phyloP scores from a whole-genome alignment of 2,888 invertebrate species.

The Hypselothyrea guttata region DNA sequence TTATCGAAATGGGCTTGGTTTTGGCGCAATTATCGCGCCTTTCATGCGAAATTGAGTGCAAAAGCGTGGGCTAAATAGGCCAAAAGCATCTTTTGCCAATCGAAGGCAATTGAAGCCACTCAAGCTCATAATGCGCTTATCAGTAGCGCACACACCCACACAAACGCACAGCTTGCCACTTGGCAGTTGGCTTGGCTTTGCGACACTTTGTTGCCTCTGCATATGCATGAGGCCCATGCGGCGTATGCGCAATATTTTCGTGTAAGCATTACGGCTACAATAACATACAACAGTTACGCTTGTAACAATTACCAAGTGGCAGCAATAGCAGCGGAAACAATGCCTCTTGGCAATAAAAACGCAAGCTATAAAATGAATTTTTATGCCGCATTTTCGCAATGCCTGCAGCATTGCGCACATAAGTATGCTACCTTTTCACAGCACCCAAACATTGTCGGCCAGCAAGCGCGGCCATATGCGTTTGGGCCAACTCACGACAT shows the following conservation, averaged over 20 bases:
- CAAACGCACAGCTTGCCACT: constrained; percentile 23
- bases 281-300: constrained; percentile 4
- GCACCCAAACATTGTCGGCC: neutral
- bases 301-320: constrained; percentile 30
- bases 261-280: neutral
- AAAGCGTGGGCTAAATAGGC: constrained; percentile 22
- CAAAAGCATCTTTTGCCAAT: constrained; percentile 13
- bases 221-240: constrained; percentile 46
- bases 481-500: too few relatives aligned
- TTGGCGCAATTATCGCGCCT: constrained; percentile 57
- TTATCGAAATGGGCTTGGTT: constrained; percentile 38
- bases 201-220: constrained; percentile 40
- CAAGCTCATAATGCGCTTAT: constrained; percentile 70
- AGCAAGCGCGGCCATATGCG: too few relatives aligned
- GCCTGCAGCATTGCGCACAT: constrained; percentile 61
- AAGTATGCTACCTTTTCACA: constrained; percentile 51
- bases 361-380: constrained; percentile 73
- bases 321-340: constrained; percentile 35
- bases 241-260: constrained; percentile 49
- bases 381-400: constrained; percentile 75
- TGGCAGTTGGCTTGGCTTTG: constrained; percentile 16
- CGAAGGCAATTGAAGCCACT: constrained; percentile 43
- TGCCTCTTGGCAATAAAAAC: constrained; percentile 59
- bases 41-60: constrained; percentile 46
- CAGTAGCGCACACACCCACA: constrained; percentile 52